Percentiles rank a stretch among this genome's conserved stretches.
Evolutionary conservation across 2,888 invertebrate species (phyloP).

Genomic region (Agrochola circellaris): DNA sequence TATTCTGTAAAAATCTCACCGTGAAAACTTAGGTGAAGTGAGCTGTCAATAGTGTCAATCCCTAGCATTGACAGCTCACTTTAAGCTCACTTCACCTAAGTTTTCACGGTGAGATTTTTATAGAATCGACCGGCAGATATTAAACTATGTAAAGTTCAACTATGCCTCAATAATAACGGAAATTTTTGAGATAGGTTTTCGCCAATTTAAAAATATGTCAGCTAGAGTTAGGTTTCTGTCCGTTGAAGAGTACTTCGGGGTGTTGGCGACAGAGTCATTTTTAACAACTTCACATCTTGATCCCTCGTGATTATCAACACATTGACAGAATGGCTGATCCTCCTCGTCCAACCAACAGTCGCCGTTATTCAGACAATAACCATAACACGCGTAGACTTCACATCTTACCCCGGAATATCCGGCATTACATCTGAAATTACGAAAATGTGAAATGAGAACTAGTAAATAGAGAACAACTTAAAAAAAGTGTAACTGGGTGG

Average conservation of each 20-base stretch:
- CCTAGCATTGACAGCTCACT: no score
- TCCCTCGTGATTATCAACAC: conserved; percentile 87
- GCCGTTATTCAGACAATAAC: conserved; percentile 92
- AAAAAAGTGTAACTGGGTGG: background rate
- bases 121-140: no score
- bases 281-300: conserved; percentile 89
- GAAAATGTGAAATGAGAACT: background rate
- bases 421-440: conserved; percentile 72
- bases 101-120: no score
- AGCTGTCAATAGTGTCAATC: no score
- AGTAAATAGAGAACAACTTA: background rate
- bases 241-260: background rate
- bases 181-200: background rate
- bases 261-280: background rate
- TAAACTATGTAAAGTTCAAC: background rate
- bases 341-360: conserved; percentile 85
- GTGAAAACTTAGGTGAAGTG: no score
- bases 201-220: background rate
- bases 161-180: background rate
- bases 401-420: conserved; percentile 86
- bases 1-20: no score
- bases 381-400: conserved; percentile 88
- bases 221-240: background rate
- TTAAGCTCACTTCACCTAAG: no score
- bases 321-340: conserved; percentile 85